phyloP scores from a whole-genome alignment of 2,888 invertebrate species.

The Polymixis lichenea region DNA sequence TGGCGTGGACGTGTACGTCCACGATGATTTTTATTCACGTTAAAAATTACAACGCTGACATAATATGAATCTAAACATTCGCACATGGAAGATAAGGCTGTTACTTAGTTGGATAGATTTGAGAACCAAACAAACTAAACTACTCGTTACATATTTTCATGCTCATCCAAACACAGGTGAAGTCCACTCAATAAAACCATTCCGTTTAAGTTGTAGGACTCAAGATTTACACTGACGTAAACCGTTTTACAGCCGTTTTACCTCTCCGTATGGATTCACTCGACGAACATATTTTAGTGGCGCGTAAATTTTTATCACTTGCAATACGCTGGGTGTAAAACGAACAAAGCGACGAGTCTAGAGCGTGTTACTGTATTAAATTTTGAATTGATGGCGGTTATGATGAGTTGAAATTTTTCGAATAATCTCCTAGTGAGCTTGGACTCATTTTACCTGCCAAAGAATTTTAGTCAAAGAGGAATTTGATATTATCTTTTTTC shows the following conservation, averaged over 20 bases:
- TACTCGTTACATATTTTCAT: neutral
- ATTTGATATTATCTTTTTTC: neutral
- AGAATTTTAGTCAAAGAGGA: neutral
- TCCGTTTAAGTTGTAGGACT: slow-evolving; percentile 37
- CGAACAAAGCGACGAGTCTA: slow-evolving; percentile 48
- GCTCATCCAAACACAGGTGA: neutral
- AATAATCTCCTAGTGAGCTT: neutral
- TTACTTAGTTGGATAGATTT: neutral
- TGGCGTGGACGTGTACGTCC: too few relatives aligned
- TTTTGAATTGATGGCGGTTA: slow-evolving; percentile 24
- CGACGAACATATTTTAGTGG: slow-evolving; percentile 60
- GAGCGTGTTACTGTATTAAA: slow-evolving; percentile 8
- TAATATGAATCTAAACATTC: neutral
- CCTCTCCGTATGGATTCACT: slow-evolving; percentile 57
- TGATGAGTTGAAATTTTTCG: slow-evolving; percentile 17
- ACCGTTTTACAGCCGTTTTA: slow-evolving; percentile 67
- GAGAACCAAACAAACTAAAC: neutral
- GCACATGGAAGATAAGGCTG: neutral
- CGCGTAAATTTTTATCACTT: slow-evolving; percentile 63
- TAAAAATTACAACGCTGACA: too few relatives aligned
- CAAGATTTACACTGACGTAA: slow-evolving; percentile 57
- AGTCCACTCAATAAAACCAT: slow-evolving; percentile 49
- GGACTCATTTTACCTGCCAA: neutral
- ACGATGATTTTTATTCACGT: too few relatives aligned
- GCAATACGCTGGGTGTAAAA: slow-evolving; percentile 58